Evolutionary conservation across 2,888 invertebrate genomes (phyloP).

Genomic region (Alloplasta piceator): DNA sequence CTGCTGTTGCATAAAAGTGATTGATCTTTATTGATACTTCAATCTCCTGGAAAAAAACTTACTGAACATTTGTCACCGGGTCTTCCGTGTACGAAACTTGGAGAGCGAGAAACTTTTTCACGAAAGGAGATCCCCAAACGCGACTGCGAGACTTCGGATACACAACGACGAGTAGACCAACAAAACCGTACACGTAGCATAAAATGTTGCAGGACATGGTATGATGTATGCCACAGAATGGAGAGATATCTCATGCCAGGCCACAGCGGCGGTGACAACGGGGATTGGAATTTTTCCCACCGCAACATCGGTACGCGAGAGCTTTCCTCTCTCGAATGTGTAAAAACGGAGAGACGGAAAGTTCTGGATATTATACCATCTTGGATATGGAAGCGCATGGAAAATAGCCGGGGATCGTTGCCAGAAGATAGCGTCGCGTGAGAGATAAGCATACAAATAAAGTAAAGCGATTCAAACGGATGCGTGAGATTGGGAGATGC

Average conservation of each 20-base stretch:
- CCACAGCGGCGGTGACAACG: slow-evolving; percentile 44
- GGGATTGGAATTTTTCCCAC: slow-evolving; percentile 61
- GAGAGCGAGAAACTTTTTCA: not conserved
- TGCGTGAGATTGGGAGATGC: slow-evolving; percentile 35
- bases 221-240: slow-evolving; percentile 54
- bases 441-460: too few relatives aligned
- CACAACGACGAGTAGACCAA: slow-evolving; percentile 1
- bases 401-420: slow-evolving; percentile 53
- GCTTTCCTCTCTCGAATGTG: slow-evolving; percentile 34
- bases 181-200: slow-evolving; percentile 8
- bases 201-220: slow-evolving; percentile 39
- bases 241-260: slow-evolving; percentile 56
- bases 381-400: slow-evolving; percentile 38
- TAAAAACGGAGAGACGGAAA: slow-evolving; percentile 24
- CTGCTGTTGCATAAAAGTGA: slow-evolving; percentile 22
- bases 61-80: slow-evolving; percentile 41
- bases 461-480: too few relatives aligned
- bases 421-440: slow-evolving; percentile 22
- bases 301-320: slow-evolving; percentile 35
- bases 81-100: slow-evolving; percentile 26
- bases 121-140: not conserved
- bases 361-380: slow-evolving; percentile 27
- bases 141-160: slow-evolving; percentile 14
- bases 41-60: slow-evolving; percentile 41
- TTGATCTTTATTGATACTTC: slow-evolving; percentile 36